Conservation (phyloP, 1,140 invertebrate genomes). For the Saxidomus purpurata region DNA sequence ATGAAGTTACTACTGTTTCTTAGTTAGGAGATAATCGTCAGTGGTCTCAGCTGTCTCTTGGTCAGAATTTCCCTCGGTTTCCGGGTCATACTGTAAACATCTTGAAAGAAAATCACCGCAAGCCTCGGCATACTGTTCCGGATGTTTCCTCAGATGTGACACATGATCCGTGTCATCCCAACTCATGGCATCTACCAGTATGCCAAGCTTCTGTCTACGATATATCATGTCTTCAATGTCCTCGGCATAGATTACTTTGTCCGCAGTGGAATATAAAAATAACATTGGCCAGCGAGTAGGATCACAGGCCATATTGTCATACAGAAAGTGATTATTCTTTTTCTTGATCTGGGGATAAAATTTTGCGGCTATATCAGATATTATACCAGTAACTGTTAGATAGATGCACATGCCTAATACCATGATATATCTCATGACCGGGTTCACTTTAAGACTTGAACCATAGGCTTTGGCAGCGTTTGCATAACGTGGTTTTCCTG, state of each 20-base stretch:
- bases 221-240: slow-evolving; percentile 85
- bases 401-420: slow-evolving; percentile 73
- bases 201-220: slow-evolving; percentile 88
- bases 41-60: slow-evolving; percentile 31
- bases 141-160: slow-evolving; percentile 89
- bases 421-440: slow-evolving; percentile 77
- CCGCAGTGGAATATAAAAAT: slow-evolving; percentile 92
- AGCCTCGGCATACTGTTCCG: slow-evolving; percentile 88
- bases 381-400: slow-evolving; percentile 67
- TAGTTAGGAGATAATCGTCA: slow-evolving; percentile 40
- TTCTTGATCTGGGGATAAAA: slow-evolving; percentile 55
- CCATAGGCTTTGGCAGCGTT: slow-evolving; percentile 88
- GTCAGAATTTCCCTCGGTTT: neutral
- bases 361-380: slow-evolving; percentile 39
- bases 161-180: slow-evolving; percentile 92
- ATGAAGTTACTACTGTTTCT: slow-evolving; percentile 42
- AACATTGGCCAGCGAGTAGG: slow-evolving; percentile 90
- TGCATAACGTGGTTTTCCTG: slow-evolving; percentile 89
- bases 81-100: slow-evolving; percentile 51
- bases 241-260: slow-evolving; percentile 88
- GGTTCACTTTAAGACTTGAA: slow-evolving; percentile 86
- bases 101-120: slow-evolving; percentile 68
- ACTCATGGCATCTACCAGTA: slow-evolving; percentile 89
- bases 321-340: slow-evolving; percentile 70
- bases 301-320: slow-evolving; percentile 85